Percentiles rank a stretch among this genome's conserved stretches.
Evolutionary conservation across 2,797 vertebrate genomes (phyloP).

Genomic region (Malacoraja senta): DNA sequence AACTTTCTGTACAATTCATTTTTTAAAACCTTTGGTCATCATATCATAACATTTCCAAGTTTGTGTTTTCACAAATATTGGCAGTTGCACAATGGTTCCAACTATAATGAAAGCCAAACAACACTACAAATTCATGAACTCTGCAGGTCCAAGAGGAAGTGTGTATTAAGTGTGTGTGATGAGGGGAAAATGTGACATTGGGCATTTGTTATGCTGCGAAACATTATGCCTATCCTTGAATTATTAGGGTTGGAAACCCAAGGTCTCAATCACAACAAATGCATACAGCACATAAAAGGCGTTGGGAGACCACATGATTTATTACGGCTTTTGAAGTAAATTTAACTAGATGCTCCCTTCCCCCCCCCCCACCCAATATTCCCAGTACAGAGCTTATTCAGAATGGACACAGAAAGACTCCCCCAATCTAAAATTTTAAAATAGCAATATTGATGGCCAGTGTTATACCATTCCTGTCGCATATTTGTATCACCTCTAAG

Average conservation of each 20-base stretch:
- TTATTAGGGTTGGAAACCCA: neutral
- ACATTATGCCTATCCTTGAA: neutral
- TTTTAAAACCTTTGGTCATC: neutral
- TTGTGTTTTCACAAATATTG: neutral
- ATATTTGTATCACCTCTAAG: too few species aligned
- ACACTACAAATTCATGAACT: neutral
- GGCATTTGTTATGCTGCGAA: neutral
- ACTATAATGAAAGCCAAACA: slow-evolving; percentile 18
- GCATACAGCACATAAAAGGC: neutral
- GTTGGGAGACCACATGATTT: too few species aligned
- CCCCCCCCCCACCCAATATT: neutral
- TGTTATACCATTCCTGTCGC: neutral
- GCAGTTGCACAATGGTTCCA: neutral
- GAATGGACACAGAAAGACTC: neutral
- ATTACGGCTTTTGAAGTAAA: neutral
- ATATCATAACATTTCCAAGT: neutral
- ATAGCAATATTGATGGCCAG: neutral
- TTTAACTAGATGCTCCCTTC: neutral
- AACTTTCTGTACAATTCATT: slow-evolving; percentile 1
- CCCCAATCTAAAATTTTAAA: neutral
- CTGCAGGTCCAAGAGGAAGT: neutral
- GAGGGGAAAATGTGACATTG: neutral
- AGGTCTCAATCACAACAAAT: neutral
- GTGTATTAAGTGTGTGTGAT: neutral
- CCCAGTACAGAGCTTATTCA: too few species aligned